These are phyloP conservation scores for Nylanderia fulva DNA, from an alignment of 1,140 invertebrate species.

Conservation along the genomic window DNA sequence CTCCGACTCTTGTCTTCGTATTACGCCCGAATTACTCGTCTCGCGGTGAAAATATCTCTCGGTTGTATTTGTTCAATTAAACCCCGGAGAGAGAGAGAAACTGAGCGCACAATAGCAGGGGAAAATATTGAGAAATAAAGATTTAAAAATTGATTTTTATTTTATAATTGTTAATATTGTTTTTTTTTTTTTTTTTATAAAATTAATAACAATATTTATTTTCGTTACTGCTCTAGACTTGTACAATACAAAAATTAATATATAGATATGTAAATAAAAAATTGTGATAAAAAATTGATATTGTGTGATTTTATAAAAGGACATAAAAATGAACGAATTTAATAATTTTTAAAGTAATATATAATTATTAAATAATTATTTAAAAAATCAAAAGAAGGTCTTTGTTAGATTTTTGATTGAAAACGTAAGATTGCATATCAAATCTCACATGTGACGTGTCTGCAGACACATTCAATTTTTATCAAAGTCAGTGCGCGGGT, in stretches of 20 bases:
- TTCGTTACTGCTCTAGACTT: background rate
- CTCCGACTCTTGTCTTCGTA: background rate
- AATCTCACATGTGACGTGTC: background rate
- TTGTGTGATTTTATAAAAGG: background rate
- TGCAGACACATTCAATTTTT: slow-evolving; percentile 20
- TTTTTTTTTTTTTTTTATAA: background rate
- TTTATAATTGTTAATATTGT: too few relatives aligned
- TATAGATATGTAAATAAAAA: background rate
- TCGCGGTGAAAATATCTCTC: slow-evolving; percentile 2
- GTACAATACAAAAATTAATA: background rate
- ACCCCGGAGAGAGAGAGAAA: background rate
- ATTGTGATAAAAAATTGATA: background rate
- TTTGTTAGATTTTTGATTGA: slow-evolving; percentile 7
- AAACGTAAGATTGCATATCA: background rate
- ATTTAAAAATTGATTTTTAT: too few relatives aligned
- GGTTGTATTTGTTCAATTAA: slow-evolving; percentile 41
- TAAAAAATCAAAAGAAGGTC: background rate
- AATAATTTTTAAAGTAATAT: too few relatives aligned
- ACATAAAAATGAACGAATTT: background rate
- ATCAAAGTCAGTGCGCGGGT: slow-evolving; percentile 7
- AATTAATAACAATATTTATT: slow-evolving; percentile 22
- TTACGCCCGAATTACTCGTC: slow-evolving; percentile 1
- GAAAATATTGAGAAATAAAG: too few relatives aligned
- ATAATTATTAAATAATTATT: background rate
- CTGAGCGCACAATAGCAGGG: background rate